Evolutionary conservation across 2,888 invertebrate genomes (phyloP).

Genomic region (Chloroclysta siterata): DNA sequence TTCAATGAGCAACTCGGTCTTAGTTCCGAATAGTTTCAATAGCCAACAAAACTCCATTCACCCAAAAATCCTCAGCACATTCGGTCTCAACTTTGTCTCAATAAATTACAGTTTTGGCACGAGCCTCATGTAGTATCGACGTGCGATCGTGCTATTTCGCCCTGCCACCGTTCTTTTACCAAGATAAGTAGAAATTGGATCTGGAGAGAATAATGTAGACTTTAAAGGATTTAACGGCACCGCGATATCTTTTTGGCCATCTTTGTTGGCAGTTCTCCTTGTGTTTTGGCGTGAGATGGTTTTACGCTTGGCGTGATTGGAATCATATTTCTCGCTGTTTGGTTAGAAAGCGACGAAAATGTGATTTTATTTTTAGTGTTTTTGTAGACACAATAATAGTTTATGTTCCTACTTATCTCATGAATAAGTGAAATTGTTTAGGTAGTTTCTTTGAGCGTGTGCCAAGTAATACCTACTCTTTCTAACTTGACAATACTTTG

Average conservation of each 20-base stretch:
- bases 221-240: constrained; percentile 54
- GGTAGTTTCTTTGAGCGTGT: not conserved
- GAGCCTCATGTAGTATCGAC: constrained; percentile 56
- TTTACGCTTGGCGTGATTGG: constrained; percentile 28
- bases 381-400: constrained; percentile 7
- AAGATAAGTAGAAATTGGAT: constrained; percentile 48
- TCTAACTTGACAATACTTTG: not conserved
- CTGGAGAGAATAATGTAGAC: constrained; percentile 49
- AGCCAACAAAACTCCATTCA: constrained; percentile 35
- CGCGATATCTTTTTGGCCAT: constrained; percentile 42
- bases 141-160: constrained; percentile 57
- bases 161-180: constrained; percentile 61
- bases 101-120: constrained; percentile 73
- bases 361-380: constrained; percentile 13
- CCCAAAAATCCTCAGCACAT: constrained; percentile 50
- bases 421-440: constrained; percentile 2
- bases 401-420: constrained; percentile 3
- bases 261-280: constrained; percentile 41
- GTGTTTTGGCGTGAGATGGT: constrained; percentile 32
- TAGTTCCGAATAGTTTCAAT: constrained; percentile 9
- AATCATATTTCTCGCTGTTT: constrained; percentile 27
- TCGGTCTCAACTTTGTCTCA: constrained; percentile 60
- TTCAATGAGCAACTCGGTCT: not conserved
- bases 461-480: not conserved
- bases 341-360: constrained; percentile 9